Conservation (phyloP, 1,140 invertebrate genomes). For the Calephelis nemesis region DNA sequence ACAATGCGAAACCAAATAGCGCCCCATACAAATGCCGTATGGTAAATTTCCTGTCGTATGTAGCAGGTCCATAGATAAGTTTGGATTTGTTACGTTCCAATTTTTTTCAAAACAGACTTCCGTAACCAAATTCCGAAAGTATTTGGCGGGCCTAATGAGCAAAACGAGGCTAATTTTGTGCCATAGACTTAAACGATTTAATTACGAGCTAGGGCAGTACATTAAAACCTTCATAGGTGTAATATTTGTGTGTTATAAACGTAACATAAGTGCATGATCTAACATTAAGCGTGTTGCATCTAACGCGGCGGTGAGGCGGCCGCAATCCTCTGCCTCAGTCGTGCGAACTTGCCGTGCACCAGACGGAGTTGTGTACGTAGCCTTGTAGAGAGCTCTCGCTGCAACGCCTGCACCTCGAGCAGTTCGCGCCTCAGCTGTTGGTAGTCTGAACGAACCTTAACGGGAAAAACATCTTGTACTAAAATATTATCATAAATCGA, state of each 20-base stretch:
- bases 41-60: too few relatives aligned
- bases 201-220: too few relatives aligned
- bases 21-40: too few relatives aligned
- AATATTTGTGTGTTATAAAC: neutral
- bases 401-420: constrained; percentile 73
- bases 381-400: constrained; percentile 67
- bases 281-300: neutral
- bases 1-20: too few relatives aligned
- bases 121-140: too few relatives aligned
- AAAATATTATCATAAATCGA: neutral
- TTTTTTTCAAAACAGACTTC: too few relatives aligned
- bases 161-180: too few relatives aligned
- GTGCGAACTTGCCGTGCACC: constrained; percentile 72
- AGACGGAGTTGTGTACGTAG: constrained; percentile 70
- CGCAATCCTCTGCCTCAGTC: constrained; percentile 67
- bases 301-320: constrained; percentile 57
- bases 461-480: neutral
- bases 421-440: constrained; percentile 71
- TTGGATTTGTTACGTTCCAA: too few relatives aligned
- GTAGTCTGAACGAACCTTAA: constrained; percentile 74
- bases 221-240: too few relatives aligned
- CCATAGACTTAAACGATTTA: too few relatives aligned
- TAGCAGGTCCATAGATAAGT: too few relatives aligned
- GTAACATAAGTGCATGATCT: neutral
- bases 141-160: too few relatives aligned